Evolutionary conservation across 1,140 invertebrate genomes (phyloP).

Genomic region (Euwallacea similis): DNA sequence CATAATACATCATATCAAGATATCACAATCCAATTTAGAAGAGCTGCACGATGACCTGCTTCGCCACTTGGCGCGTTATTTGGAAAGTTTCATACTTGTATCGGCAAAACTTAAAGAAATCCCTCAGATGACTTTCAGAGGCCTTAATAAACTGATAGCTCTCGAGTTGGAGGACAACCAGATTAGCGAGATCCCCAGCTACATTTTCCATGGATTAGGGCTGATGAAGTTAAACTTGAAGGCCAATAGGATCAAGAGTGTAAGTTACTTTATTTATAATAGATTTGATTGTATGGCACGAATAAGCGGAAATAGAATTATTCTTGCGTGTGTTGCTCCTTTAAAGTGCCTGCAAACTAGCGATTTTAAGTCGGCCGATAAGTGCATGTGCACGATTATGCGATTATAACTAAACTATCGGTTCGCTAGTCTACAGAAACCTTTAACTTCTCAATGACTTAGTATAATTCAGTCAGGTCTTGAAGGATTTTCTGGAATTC

Average conservation of each 20-base stretch:
- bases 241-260: slow-evolving; percentile 73
- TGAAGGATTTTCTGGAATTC: no score
- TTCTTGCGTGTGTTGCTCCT: no score
- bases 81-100: slow-evolving; percentile 80
- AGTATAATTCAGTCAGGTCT: no score
- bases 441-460: no score
- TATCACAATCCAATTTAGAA: slow-evolving; percentile 78
- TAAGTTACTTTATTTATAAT: slow-evolving; percentile 12
- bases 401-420: no score
- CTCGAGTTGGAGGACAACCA: slow-evolving; percentile 84
- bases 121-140: slow-evolving; percentile 77
- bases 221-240: slow-evolving; percentile 83
- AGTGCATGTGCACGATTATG: no score
- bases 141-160: slow-evolving; percentile 71
- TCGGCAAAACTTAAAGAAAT: slow-evolving; percentile 78
- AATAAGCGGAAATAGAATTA: no score
- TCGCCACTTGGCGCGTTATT: slow-evolving; percentile 67
- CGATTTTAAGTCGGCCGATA: no score
- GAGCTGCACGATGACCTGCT: slow-evolving; percentile 76
- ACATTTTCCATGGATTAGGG: slow-evolving; percentile 82
- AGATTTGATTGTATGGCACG: no score
- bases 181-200: slow-evolving; percentile 79
- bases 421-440: no score
- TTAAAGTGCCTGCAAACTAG: no score
- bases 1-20: slow-evolving; percentile 77